Percentiles rank a stretch among this genome's conserved stretches.
These are phyloP conservation scores for Alectura lathami DNA, from an alignment of 2,113 vertebrate species.

Conservation along the genomic window DNA sequence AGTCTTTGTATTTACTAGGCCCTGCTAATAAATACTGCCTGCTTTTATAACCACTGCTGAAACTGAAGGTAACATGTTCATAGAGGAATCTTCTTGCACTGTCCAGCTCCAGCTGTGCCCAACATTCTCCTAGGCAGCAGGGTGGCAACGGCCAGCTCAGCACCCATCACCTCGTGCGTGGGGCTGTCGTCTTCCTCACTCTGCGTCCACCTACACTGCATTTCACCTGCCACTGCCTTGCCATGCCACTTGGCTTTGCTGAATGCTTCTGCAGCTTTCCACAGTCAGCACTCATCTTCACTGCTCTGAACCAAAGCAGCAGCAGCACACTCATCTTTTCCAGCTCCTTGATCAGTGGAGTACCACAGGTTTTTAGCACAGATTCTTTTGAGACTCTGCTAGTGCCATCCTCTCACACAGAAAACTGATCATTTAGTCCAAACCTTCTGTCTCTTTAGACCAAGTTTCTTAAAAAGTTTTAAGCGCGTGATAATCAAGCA, in stretches of 20 bases:
- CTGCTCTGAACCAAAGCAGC: not conserved
- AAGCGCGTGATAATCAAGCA: not conserved
- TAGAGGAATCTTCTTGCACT: not conserved
- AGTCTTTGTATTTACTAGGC: accelerated
- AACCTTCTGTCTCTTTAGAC: not conserved
- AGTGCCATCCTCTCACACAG: not conserved
- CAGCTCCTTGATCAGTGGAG: not conserved
- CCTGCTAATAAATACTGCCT: not conserved
- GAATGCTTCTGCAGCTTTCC: not conserved
- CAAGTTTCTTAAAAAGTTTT: not conserved
- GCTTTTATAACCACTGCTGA: not conserved
- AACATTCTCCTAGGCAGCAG: not conserved
- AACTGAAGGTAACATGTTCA: not conserved
- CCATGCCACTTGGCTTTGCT: not conserved
- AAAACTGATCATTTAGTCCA: not conserved
- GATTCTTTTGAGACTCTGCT: not conserved
- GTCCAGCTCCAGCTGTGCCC: not conserved
- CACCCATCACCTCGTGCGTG: accelerated
- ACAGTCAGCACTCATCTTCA: not conserved
- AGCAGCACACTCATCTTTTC: not conserved
- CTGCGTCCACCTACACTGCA: not conserved
- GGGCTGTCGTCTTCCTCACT: not conserved
- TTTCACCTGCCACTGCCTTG: not conserved
- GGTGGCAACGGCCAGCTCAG: not conserved
- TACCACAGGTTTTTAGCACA: not conserved